Percentiles rank a stretch among this genome's conserved stretches.
phyloP scores from a whole-genome alignment of 1,140 invertebrate genomes.

The Cydia pomonella region DNA sequence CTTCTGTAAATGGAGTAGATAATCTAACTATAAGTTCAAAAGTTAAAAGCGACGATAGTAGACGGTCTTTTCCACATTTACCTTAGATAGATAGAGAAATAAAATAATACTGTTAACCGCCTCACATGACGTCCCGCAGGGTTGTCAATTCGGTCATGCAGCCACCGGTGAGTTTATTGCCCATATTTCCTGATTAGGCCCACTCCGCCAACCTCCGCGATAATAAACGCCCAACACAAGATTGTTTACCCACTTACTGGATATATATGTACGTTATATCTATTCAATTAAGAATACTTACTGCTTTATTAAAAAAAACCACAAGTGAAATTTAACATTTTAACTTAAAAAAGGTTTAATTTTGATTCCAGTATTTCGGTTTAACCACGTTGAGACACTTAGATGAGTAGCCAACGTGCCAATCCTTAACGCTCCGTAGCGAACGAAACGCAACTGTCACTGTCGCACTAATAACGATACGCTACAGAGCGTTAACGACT shows the following conservation, averaged over 20 bases:
- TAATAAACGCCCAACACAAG: constrained; percentile 51
- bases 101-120: neutral
- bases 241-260: constrained; percentile 40
- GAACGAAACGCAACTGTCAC: too few species aligned
- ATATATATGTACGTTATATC: neutral
- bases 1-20: too few species aligned
- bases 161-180: constrained; percentile 69
- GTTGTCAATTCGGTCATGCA: constrained; percentile 72
- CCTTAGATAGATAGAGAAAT: neutral
- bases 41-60: too few species aligned
- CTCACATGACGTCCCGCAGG: constrained; percentile 35
- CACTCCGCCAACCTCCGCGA: constrained; percentile 46
- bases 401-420: too few species aligned
- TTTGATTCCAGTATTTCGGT: neutral
- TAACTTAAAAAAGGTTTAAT: neutral
- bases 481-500: too few species aligned
- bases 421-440: too few species aligned
- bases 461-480: too few species aligned
- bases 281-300: neutral
- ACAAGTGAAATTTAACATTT: neutral
- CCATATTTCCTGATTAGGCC: constrained; percentile 76
- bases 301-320: neutral
- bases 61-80: too few species aligned
- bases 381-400: too few species aligned
- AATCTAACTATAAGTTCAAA: too few species aligned